Evolutionary conservation across 2,113 vertebrate species (phyloP), one percentile per base, ranked within the genome.

Genomic region (Gymnocephalus cernua): DNA sequence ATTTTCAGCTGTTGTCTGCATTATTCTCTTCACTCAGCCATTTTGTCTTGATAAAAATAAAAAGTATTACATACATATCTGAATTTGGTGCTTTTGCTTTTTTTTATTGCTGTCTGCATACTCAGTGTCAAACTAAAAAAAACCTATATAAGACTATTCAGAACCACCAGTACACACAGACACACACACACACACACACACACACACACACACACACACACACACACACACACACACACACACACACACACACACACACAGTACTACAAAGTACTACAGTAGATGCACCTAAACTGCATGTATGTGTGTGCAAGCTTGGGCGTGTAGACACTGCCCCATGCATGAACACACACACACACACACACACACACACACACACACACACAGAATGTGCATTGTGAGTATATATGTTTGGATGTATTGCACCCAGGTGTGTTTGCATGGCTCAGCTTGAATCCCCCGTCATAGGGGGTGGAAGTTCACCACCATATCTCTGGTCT

Each of bases 21-120:
- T 97, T 97, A 96, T 96, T 97, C 96, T 98, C 96, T 97, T 97
- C 97, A 97, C 97, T 97, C 96, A 96, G 97, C 97, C 97, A 97
- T 97, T 98, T 98, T 98, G 96, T 98, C 97, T 93, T 92, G 91
- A 89, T 87, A 92, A 91, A 92, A 94, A 94, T 89, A 92, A 93
- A 93, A 94, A 85, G 93, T 92, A 93, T 93, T 90, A 89, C 89
- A 93, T 92, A 93, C 89, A 90, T 78, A 84, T 84, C 53, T 86
- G 88, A 89, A 88, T 74, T 74, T 79, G 50, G 6, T 63, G 58
- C 66, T 64, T 68, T 85, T 84, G 32, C n/a, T 71, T 89, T 59
- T 61, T 25, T 25, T 78, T 18, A 4, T 79, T 71, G 15, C 38
- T 4, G 6, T 56, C 5, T 66, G 41, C 11, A 29, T 62, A 3